Evolutionary conservation across 35 echinoderm and acorn worm genomes (phyloP).

Genomic region (Ptychodera flava): DNA sequence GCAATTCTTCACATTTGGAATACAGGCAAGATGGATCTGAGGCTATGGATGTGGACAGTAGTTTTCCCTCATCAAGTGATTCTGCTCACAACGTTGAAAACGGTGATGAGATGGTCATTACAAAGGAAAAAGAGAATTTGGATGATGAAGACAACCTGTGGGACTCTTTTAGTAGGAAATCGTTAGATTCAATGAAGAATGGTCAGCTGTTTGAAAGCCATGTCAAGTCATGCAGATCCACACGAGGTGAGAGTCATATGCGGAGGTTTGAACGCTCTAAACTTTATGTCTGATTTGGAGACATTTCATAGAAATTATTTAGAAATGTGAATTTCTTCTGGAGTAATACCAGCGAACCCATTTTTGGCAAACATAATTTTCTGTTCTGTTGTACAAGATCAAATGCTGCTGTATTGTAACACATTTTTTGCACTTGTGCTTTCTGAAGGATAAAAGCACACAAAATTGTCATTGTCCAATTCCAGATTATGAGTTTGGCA

Average conservation of each 20-base stretch:
- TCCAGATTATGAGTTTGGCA: no score
- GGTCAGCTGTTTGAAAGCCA: background rate
- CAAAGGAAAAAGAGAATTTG: background rate
- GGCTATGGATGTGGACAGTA: background rate
- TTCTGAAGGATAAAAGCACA: no score
- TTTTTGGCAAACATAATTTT: no score
- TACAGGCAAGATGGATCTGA: background rate
- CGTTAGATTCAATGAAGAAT: background rate
- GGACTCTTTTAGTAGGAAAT: background rate
- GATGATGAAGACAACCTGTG: background rate
- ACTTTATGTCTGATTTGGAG: no score
- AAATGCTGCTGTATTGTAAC: no score
- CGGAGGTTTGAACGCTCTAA: no score
- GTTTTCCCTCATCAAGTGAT: background rate
- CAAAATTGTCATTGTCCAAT: no score
- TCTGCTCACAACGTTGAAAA: background rate
- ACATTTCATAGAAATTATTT: no score
- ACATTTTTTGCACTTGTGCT: no score
- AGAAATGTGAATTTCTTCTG: no score
- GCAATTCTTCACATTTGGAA: background rate
- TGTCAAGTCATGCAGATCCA: background rate
- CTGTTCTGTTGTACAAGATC: no score
- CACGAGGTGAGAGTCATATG: background rate
- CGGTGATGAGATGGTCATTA: background rate
- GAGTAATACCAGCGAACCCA: no score